Conservation (phyloP, 2,797 vertebrate genomes). For the Phrynocephalus forsythii region DNA sequence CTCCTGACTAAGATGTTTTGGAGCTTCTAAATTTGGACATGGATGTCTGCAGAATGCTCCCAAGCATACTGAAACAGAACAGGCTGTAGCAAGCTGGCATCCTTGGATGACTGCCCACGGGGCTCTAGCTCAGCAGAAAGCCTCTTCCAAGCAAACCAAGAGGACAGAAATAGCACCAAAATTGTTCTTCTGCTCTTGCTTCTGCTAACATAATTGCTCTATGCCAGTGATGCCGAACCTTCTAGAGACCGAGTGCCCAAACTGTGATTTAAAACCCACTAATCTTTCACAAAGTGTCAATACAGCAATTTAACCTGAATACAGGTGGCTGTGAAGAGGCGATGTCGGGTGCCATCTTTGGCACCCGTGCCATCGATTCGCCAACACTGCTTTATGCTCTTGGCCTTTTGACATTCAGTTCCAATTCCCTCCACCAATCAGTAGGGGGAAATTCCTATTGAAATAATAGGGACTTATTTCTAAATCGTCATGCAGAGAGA, state of each 20-base stretch:
- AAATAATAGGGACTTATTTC: not conserved
- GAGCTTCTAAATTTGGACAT: conserved; percentile 53
- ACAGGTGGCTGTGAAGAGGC: no score
- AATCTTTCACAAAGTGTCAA: no score
- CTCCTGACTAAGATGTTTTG: conserved; percentile 43
- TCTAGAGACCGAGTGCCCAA: no score
- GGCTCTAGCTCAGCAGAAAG: conserved; percentile 46
- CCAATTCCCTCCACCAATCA: conserved; percentile 43
- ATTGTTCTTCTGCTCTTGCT: not conserved
- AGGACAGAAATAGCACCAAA: conserved; percentile 29
- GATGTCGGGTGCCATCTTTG: no score
- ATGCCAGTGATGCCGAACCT: not conserved
- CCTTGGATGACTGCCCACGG: not conserved
- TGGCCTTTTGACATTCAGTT: not conserved
- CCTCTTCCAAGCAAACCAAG: conserved; percentile 42
- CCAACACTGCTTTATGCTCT: not conserved
- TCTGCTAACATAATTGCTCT: not conserved
- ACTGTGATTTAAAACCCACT: no score
- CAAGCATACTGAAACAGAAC: conserved; percentile 48
- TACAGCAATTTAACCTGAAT: no score
- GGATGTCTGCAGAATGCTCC: conserved; percentile 43
- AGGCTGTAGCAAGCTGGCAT: conserved; percentile 5
- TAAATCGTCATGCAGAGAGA: not conserved
- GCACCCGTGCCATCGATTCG: no score
- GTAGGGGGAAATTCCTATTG: not conserved